Percentiles rank a stretch among this genome's conserved stretches.
These are phyloP conservation scores for Nebria ingens DNA, from an alignment of 1,140 invertebrate genomes.

Conservation along the genomic window DNA sequence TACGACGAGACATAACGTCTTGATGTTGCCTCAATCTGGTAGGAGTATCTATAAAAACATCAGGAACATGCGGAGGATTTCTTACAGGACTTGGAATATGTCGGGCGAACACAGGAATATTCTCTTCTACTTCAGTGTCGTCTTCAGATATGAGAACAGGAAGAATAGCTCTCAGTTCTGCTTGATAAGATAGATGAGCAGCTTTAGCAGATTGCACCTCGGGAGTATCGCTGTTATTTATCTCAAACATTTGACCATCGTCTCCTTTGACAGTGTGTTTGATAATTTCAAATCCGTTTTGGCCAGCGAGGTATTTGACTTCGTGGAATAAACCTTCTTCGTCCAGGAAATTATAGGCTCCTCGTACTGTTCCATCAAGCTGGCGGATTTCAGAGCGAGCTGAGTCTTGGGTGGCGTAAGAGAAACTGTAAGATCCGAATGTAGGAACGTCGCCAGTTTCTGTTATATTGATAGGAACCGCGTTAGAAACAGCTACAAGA, in stretches of 20 bases:
- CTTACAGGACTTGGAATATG: not conserved
- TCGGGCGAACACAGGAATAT: not conserved
- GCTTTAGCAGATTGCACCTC: constrained; percentile 10
- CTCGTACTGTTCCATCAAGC: not conserved
- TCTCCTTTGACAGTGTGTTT: not conserved
- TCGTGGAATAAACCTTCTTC: not conserved
- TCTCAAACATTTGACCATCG: not conserved
- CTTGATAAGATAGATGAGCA: not conserved
- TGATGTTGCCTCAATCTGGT: not conserved
- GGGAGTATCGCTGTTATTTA: constrained; percentile 7
- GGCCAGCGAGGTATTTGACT: not conserved
- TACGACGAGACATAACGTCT: no score
- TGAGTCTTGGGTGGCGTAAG: not conserved
- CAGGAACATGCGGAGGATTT: not conserved
- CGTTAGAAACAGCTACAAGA: no score
- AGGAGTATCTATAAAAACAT: not conserved
- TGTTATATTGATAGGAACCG: no score
- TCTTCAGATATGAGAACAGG: not conserved
- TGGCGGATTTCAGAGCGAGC: not conserved
- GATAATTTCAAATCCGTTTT: not conserved
- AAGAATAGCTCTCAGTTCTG: not conserved
- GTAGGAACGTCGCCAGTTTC: no score
- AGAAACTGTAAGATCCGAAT: not conserved
- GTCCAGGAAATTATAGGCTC: not conserved
- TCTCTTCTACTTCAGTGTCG: not conserved